Percentiles rank a stretch among this genome's conserved stretches.
Evolutionary conservation across 2,113 vertebrate genomes (phyloP).

Genomic region (Isichthys henryi): DNA sequence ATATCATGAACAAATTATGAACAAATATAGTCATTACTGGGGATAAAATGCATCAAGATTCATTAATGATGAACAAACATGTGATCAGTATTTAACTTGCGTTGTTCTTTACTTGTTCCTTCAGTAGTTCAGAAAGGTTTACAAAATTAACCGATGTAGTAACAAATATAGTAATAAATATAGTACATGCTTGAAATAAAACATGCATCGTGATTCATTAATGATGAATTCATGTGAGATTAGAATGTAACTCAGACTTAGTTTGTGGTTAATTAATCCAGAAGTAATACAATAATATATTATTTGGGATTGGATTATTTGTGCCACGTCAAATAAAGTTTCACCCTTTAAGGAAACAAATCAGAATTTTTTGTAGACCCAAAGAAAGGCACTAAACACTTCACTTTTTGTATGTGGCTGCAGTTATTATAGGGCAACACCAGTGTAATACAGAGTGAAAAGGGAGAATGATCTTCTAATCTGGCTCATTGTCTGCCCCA

Average conservation of each 20-base stretch:
- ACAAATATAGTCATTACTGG: neutral
- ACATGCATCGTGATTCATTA: neutral
- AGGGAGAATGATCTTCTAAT: neutral
- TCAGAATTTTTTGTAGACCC: neutral
- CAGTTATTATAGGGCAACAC: neutral
- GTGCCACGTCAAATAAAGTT: neutral
- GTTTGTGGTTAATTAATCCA: neutral
- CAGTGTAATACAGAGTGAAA: neutral
- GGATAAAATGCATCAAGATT: neutral
- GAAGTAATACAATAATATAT: neutral
- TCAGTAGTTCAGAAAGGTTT: neutral
- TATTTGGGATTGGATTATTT: neutral
- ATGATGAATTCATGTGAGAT: neutral
- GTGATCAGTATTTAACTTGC: neutral
- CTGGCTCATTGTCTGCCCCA: slow-evolving; percentile 12
- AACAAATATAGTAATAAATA: neutral
- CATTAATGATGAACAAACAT: neutral
- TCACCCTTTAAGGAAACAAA: neutral
- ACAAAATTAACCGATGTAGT: neutral
- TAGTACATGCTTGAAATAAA: neutral
- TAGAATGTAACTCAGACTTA: neutral
- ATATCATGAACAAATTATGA: neutral
- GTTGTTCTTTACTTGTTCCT: neutral
- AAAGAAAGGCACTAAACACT: neutral
- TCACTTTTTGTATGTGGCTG: neutral